phyloP scores from a whole-genome alignment of 2,888 invertebrate genomes.

The Aphidius colemani region DNA sequence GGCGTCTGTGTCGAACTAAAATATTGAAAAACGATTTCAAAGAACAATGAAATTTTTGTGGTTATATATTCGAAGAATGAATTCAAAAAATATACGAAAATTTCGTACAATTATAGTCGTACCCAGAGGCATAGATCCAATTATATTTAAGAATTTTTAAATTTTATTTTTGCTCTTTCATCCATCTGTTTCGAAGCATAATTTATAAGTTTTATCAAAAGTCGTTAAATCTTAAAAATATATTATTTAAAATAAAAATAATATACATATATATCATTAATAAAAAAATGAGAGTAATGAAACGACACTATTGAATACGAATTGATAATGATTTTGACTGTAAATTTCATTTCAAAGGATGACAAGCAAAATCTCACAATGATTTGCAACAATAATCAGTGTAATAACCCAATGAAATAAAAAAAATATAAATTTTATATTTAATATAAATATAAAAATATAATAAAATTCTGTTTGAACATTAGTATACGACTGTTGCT shows the following conservation, averaged over 20 bases:
- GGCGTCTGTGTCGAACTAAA: not conserved
- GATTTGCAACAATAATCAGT: not conserved
- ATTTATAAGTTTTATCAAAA: too few species aligned
- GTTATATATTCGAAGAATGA: conserved; percentile 34
- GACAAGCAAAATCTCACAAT: not conserved
- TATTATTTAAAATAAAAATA: too few species aligned
- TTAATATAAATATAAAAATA: too few species aligned
- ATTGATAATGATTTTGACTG: not conserved
- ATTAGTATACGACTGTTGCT: too few species aligned
- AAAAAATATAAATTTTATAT: too few species aligned
- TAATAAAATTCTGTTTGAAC: too few species aligned
- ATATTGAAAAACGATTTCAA: conserved; percentile 34
- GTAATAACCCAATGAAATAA: not conserved
- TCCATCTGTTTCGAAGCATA: not conserved
- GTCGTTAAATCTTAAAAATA: too few species aligned
- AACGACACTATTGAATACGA: not conserved
- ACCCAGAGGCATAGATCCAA: conserved; percentile 6
- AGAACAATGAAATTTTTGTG: conserved; percentile 40
- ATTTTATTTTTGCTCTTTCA: too few species aligned
- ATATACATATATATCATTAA: too few species aligned
- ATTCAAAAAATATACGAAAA: conserved; percentile 27
- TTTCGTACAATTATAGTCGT: conserved; percentile 23
- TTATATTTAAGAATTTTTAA: not conserved
- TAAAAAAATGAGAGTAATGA: not conserved
- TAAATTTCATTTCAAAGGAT: not conserved